Base-by-base conservation (phyloP, 2,888 invertebrate genomes). In the Rugalucina vietnamica region DNA sequence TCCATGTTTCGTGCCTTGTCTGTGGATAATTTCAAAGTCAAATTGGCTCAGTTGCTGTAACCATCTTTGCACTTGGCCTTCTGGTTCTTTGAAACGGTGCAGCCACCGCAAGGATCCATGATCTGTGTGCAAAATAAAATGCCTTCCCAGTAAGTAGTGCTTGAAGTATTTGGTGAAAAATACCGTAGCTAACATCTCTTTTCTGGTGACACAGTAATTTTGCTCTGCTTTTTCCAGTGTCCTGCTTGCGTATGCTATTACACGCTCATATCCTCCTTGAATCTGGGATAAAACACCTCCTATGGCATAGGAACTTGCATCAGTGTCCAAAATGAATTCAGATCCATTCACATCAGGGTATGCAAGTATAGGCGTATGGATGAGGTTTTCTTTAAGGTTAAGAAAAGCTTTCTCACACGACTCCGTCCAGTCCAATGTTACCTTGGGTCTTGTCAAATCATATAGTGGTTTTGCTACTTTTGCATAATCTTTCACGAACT, bases 211-310 rank as follows among this genome's bases (percentile, higher is more conserved):
- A 75, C 87, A 88, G 65, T 87, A 88, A 21, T 77, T 81, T 24
- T 78, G 24, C 50, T 87, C 82, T 5, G 85, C 34, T 32, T 77
- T 81, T 21, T 71, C 24, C 1, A 88, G 34, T 1, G 73, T 72
- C 69, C 73, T 70, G 74, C 86, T 87, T 3, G 65, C 86, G 43
- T 83, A 90, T 1, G 79, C 73, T 74, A 90, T 82, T 5, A 89
- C 88, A 21, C 72, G 70, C 36, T 91, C 91, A 49, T 77, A 29
- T 5, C 87, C 86, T 14, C 86, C 79, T 36, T 89, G 81, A 0
- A 82, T 36, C 71, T 90, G 90, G 14, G 82, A 83, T 12, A 89
- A 74, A 27, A 80, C 85, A 8, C 87, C 89, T 24, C 90, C 89
- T 14, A 91, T 82, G 5, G 81, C 86, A 69, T 24, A 54, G 24